Evolutionary conservation across 2,797 vertebrate species (phyloP), one percentile per base, ranked within the genome.

Genomic region (Gymnocypris eckloni): DNA sequence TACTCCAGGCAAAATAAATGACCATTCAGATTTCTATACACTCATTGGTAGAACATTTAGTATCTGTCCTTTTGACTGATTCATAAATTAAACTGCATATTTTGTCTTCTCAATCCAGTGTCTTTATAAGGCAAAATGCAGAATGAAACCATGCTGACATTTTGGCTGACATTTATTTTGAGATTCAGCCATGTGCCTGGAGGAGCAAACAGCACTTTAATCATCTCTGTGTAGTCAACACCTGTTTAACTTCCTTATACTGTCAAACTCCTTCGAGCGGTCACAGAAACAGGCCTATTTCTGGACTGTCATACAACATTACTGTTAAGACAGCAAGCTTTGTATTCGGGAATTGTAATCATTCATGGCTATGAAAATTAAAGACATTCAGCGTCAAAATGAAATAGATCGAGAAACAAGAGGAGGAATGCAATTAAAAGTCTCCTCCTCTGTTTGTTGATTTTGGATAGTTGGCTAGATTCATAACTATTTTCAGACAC

Each of bases 61-160:
- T 64, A 45, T 45, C 45, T 91, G 92, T 93, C 89, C 90, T 93
- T 92, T 90, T 73, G 89, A 91, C 90, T 91, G 88, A 93, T 90
- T 86, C 84, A 90, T 92, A 91, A 89, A 89, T 92, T 91, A 92
- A 87, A 86, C 84, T 89, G 87, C 83, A 90, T 45, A 84, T 86
- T 71, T 43, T 4, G 75, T 87, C 82, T 89, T 89, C 87, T 92
- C 90, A 89, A 78, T 92, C 90, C 88, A 91, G 90, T 92, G 92
- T 89, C 93, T 94, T 94, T 93, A 95, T 92, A 95, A 94, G 93
- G 93, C 86, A 89, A 93, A 93, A 85, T 87, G 89, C 72, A 81
- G 89, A 89, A 93, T 90, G 90, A 92, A 93, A 92, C 89, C 86
- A 85, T 90, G 88, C 88, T 85, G 93, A 94, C 88, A 91, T 93